phyloP scores from a whole-genome alignment of 2,888 invertebrate species.

The Euphydryas editha region DNA sequence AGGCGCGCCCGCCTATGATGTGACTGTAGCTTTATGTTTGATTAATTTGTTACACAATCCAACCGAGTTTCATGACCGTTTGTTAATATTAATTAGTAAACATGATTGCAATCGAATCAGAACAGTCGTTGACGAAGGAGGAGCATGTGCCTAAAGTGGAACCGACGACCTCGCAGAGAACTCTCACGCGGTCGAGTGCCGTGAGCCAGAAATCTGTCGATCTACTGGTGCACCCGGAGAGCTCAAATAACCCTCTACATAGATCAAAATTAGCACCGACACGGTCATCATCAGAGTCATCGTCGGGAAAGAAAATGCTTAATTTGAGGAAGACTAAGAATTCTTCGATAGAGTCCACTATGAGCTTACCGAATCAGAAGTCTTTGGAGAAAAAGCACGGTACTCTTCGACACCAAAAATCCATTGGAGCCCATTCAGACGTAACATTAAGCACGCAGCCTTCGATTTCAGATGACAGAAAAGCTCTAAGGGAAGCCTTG shows the following conservation, averaged over 20 bases:
- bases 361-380: constrained; percentile 81
- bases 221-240: constrained; percentile 79
- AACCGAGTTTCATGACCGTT: constrained; percentile 23
- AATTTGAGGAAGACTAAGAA: constrained; percentile 79
- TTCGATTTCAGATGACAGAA: constrained; percentile 84
- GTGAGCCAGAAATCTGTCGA: constrained; percentile 85
- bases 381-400: constrained; percentile 82
- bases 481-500: constrained; percentile 88
- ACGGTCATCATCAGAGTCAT: constrained; percentile 76
- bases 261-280: constrained; percentile 77
- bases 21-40: constrained; percentile 52
- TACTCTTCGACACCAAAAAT: constrained; percentile 84
- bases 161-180: constrained; percentile 76
- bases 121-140: constrained; percentile 69
- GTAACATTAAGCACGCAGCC: constrained; percentile 78
- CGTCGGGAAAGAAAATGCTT: constrained; percentile 72
- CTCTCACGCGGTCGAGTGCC: constrained; percentile 83
- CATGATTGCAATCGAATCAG: constrained; percentile 78
- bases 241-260: constrained; percentile 74
- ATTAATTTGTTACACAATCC: constrained; percentile 27
- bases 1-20: constrained; percentile 78
- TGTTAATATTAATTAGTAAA: constrained; percentile 45
- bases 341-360: constrained; percentile 80
- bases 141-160: constrained; percentile 67
- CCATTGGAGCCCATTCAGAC: constrained; percentile 84